Conservation (phyloP, 2,113 vertebrate genomes). For the Condylura cristata region DNA sequence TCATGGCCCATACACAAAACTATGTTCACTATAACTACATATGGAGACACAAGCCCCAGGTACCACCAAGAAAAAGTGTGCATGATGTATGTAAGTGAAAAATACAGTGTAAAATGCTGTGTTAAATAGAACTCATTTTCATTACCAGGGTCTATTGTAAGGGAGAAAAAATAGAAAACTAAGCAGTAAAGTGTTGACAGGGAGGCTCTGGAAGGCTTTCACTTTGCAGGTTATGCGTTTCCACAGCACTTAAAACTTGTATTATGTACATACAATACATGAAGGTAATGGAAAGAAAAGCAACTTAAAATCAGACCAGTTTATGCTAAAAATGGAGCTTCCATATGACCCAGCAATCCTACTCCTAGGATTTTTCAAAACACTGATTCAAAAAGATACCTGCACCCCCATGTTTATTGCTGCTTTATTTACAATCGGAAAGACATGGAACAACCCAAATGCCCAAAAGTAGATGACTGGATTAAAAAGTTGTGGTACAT, state of each 20-base stretch:
- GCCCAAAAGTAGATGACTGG: no score
- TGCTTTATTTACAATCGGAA: no score
- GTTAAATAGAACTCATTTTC: constrained; percentile 1
- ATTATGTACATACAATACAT: neutral
- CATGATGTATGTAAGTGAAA: neutral
- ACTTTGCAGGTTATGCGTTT: constrained; percentile 17
- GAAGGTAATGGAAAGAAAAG: neutral
- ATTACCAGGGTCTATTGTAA: neutral
- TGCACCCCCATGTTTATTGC: no score
- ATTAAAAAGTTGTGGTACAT: no score
- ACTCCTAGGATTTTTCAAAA: no score
- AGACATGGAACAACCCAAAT: no score
- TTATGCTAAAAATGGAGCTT: no score
- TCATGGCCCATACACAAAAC: neutral
- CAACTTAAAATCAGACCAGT: neutral
- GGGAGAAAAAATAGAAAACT: constrained; percentile 4
- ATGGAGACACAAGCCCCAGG: neutral
- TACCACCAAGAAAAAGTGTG: constrained; percentile 1
- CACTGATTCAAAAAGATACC: no score
- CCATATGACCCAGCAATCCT: no score
- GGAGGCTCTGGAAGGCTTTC: neutral
- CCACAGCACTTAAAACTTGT: neutral
- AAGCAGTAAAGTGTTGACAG: constrained; percentile 3
- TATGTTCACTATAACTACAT: neutral
- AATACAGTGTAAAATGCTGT: neutral